Evolutionary conservation across 1,140 invertebrate species (phyloP).

Genomic region (Drosophila neocordata): DNA sequence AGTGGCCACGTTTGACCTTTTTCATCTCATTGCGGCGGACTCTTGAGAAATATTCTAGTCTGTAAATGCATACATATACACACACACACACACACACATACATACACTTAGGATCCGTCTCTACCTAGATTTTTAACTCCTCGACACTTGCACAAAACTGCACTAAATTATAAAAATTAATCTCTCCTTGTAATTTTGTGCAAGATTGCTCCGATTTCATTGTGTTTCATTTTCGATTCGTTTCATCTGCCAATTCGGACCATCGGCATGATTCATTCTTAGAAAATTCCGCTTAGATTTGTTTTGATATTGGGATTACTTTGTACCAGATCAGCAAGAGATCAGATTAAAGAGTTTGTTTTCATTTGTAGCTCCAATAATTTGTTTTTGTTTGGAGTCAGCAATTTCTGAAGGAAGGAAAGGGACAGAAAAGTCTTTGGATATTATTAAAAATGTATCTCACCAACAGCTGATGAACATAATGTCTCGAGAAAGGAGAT

Average conservation of each 20-base stretch:
- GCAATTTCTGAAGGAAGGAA: no score
- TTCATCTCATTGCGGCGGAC: conserved; percentile 31
- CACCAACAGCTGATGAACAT: no score
- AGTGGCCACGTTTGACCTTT: conserved; percentile 55
- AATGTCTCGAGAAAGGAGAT: no score
- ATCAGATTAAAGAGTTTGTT: conserved; percentile 19
- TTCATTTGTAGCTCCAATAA: background rate
- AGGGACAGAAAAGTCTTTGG: no score
- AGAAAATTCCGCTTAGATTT: conserved; percentile 39
- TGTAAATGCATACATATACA: background rate
- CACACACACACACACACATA: no score
- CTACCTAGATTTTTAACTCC: conserved; percentile 56
- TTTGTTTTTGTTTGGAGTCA: background rate
- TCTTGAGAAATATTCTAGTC: conserved; percentile 28
- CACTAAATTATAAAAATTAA: conserved; percentile 30
- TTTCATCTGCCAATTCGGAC: conserved; percentile 1
- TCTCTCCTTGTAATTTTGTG: background rate
- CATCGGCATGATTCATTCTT: conserved; percentile 35
- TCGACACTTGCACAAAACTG: conserved; percentile 45
- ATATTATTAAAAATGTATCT: background rate
- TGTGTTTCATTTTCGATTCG: conserved; percentile 29
- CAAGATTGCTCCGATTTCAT: conserved; percentile 26
- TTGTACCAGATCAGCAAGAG: conserved; percentile 44
- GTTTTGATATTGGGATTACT: background rate
- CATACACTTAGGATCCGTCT: background rate